Evolutionary conservation across 2,888 invertebrate genomes (phyloP).

Genomic region (Hartigia nigra): DNA sequence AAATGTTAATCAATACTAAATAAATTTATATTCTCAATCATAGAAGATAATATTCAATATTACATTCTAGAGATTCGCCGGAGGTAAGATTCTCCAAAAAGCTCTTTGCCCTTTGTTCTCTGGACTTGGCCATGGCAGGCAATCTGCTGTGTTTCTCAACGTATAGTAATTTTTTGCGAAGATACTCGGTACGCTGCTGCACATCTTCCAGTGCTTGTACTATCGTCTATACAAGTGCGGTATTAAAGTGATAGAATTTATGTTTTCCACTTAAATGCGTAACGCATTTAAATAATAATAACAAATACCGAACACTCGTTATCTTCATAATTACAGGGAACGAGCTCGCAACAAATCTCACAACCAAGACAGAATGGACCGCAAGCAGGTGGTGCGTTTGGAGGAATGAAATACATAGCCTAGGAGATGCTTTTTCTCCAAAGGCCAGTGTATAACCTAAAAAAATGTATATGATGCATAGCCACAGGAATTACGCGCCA

Average conservation of each 20-base stretch:
- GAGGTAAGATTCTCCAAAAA: neutral
- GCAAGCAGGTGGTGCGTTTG: neutral
- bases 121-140: neutral
- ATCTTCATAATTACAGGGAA: neutral
- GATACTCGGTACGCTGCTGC: neutral
- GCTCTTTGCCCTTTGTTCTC: neutral
- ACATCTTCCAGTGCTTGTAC: neutral
- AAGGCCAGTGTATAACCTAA: neutral
- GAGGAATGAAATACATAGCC: neutral
- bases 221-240: neutral
- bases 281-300: neutral
- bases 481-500: neutral
- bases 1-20: neutral
- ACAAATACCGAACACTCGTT: neutral
- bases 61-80: neutral
- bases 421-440: neutral
- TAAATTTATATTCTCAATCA: neutral
- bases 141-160: neutral
- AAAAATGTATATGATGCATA: neutral
- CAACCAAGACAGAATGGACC: neutral
- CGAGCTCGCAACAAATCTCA: neutral
- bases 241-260: neutral
- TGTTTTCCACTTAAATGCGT: neutral
- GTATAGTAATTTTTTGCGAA: neutral
- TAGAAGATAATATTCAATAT: neutral